Evolutionary conservation across 2,888 invertebrate genomes (phyloP).

Genomic region (Sinotaia quadrata): DNA sequence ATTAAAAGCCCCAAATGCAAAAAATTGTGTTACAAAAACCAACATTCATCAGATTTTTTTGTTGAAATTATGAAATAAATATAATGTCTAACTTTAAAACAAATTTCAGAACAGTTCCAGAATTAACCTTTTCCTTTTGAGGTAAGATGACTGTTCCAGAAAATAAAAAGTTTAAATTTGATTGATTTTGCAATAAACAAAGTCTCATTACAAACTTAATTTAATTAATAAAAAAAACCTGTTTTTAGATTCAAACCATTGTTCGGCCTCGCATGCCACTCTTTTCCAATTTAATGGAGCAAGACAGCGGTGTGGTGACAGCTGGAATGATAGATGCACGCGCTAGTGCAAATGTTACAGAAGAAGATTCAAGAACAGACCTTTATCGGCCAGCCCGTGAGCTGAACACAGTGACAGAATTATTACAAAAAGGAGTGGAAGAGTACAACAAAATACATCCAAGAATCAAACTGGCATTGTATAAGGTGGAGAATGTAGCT

Average conservation of each 20-base stretch:
- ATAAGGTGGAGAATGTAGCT: slow-evolving; percentile 60
- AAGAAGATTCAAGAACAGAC: slow-evolving; percentile 66
- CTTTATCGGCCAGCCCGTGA: slow-evolving; percentile 57
- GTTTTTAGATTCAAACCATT: slow-evolving; percentile 57
- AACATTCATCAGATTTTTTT: no score
- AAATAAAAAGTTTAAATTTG: no score
- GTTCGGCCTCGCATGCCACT: slow-evolving; percentile 59
- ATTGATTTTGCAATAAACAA: no score
- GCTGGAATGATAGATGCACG: slow-evolving; percentile 65
- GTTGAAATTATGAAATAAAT: no score
- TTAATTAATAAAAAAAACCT: not conserved
- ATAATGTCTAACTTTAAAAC: no score
- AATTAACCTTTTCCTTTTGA: not conserved
- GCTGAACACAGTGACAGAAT: slow-evolving; percentile 48
- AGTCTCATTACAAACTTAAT: no score
- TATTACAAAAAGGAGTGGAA: slow-evolving; percentile 67
- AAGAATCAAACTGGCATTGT: slow-evolving; percentile 66
- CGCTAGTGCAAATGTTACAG: slow-evolving; percentile 56
- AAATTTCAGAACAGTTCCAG: no score
- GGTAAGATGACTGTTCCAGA: no score
- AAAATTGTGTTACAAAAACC: no score
- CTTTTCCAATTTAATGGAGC: slow-evolving; percentile 69
- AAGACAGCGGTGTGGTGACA: slow-evolving; percentile 69
- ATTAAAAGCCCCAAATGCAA: no score
- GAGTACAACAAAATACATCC: slow-evolving; percentile 72